Base-by-base conservation (phyloP, 1,140 invertebrate genomes). In the Brachionus angularis region DNA sequence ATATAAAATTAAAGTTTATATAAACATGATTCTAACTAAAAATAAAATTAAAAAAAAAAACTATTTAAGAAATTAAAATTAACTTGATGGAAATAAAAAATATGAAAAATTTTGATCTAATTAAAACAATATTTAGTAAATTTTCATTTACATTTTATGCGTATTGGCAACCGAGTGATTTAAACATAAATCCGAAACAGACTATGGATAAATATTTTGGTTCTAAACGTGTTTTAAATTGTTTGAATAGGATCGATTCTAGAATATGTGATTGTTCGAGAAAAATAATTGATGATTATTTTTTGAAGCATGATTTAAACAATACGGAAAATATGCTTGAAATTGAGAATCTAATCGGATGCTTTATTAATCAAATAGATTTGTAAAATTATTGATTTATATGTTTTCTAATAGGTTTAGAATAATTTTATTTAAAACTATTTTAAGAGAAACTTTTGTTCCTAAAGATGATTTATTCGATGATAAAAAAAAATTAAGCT, bases 171-270 rank as follows among this genome's bases (percentile, higher is more conserved):
- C 10, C 53, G 21, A 18, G 12, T 2, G 23, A 36, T 27, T 3
- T 1, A 0, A 18, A 14, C 34, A 31, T n/a, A 18, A 12, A 55
- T 34, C 23, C 33, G 5, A 36, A 29, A 10, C 23, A 58, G 10
- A 23, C 8, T 3, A 14, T 58, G 0, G 39, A 36, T 12, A 36
- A 58, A 21, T 12, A 39, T 39, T 58, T 58, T 12, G 53, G 53
- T 2, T 23, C 33, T 14, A 58, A 58, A 14, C 33, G 53, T 18
- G 53, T 58, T 36, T 21, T 39, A 21, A 58, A 12, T 18, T 58
- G 53, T 36, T 39, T 58, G 27, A 58, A 58, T 29, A 33, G 53
- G 14, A 58, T 58, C 14, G 53, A 58, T n/a, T 58, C 33, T 2
- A 3, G n/a, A 29, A 10, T 58, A 16, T 39, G 23, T 10, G 23